These are phyloP conservation scores for Subacronicta megacephala DNA, from an alignment of 2,888 invertebrate species.

Conservation along the genomic window DNA sequence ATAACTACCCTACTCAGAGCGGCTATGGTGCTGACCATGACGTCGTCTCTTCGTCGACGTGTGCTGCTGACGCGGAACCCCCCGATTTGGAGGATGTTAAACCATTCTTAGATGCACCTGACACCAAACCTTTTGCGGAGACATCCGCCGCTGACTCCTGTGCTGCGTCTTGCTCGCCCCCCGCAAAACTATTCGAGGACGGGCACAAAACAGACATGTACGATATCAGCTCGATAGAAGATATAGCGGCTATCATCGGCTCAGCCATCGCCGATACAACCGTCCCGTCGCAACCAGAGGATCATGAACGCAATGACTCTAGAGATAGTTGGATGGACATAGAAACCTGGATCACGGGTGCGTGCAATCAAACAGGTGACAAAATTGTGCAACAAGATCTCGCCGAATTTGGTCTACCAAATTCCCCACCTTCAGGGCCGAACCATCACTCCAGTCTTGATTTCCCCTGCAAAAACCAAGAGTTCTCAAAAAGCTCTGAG, in stretches of 20 bases:
- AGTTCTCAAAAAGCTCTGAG: constrained; percentile 84
- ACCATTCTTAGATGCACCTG: constrained; percentile 89
- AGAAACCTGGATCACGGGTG: constrained; percentile 96
- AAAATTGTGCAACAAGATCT: constrained; percentile 92
- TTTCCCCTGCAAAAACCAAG: constrained; percentile 83
- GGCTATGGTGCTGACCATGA: constrained; percentile 91
- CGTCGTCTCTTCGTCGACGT: constrained; percentile 93
- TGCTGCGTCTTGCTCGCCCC: constrained; percentile 86
- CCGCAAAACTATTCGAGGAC: constrained; percentile 86
- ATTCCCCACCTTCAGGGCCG: constrained; percentile 89
- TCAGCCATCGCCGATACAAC: constrained; percentile 97
- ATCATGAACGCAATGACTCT: constrained; percentile 92
- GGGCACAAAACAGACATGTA: constrained; percentile 90
- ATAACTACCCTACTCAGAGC: constrained; percentile 91
- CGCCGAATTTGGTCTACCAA: constrained; percentile 91
- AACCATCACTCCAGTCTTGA: constrained; percentile 87
- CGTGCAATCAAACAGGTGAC: constrained; percentile 92
- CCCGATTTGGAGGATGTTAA: constrained; percentile 90
- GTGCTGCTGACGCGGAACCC: constrained; percentile 91
- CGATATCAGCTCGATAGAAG: constrained; percentile 94
- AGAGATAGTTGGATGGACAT: constrained; percentile 96
- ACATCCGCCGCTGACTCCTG: constrained; percentile 90
- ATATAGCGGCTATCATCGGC: constrained; percentile 96
- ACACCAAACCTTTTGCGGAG: constrained; percentile 85
- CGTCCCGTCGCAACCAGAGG: constrained; percentile 93